A percentile compares a stretch with the other conserved stretches of the same genome.
Conservation (phyloP, 2,888 invertebrate species). For the Chesias legatella region DNA sequence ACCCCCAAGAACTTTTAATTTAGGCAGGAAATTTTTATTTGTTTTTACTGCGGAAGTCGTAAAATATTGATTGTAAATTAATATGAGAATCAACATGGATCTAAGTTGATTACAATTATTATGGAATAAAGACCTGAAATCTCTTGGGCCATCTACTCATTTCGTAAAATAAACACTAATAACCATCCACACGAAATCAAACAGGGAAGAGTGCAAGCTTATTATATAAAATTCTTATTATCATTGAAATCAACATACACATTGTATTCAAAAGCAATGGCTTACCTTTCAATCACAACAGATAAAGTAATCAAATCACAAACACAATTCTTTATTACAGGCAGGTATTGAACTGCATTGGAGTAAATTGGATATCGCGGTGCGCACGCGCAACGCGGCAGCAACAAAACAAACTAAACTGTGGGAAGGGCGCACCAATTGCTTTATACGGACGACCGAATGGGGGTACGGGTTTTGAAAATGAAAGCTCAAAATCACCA, state of each 20-base stretch:
- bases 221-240: no score
- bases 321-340: conserved; percentile 22
- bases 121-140: no score
- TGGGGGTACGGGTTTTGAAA: conserved; percentile 8
- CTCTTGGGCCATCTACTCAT: no score
- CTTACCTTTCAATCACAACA: conserved; percentile 10
- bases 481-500: conserved; percentile 14
- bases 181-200: no score
- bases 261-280: neutral
- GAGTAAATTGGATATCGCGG: conserved; percentile 14
- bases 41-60: no score
- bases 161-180: no score
- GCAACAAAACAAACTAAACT: conserved; percentile 44
- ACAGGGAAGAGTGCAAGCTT: no score
- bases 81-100: no score
- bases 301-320: conserved; percentile 13
- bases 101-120: no score
- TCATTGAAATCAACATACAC: neutral
- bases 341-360: conserved; percentile 12
- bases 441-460: conserved; percentile 10
- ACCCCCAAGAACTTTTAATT: no score
- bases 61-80: no score
- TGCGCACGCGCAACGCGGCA: conserved; percentile 39
- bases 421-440: conserved; percentile 39
- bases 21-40: no score